A percentile compares a stretch with the other conserved stretches of the same genome.
Evolutionary conservation across 1,140 invertebrate genomes (phyloP).

Genomic region (Mizuhopecten yessoensis): DNA sequence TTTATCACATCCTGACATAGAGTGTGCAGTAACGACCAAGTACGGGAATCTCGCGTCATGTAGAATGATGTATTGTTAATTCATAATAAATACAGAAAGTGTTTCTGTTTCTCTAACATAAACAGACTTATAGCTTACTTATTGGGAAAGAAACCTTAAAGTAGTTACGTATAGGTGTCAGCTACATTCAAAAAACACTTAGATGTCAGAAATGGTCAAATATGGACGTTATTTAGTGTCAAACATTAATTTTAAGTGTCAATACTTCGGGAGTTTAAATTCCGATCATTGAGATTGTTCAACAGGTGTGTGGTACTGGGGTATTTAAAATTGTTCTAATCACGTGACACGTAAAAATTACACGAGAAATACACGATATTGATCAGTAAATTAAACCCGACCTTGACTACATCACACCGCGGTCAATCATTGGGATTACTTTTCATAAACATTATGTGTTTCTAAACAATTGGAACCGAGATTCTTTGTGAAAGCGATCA

Average conservation of each 20-base stretch:
- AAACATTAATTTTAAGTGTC: slow-evolving; percentile 16
- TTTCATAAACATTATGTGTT: neutral
- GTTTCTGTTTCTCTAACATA: too few species aligned
- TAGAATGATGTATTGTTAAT: too few species aligned
- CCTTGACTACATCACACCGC: neutral
- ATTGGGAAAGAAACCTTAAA: too few species aligned
- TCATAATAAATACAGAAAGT: too few species aligned
- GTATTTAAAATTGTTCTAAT: neutral
- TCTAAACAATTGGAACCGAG: neutral
- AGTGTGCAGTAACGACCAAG: too few species aligned
- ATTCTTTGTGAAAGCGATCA: neutral
- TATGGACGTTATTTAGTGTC: slow-evolving; percentile 26
- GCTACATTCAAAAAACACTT: neutral
- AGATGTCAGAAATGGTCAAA: neutral
- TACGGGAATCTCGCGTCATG: too few species aligned
- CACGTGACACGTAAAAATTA: neutral
- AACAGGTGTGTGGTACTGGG: neutral
- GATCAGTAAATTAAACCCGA: neutral
- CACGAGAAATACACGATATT: neutral
- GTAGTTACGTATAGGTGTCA: neutral
- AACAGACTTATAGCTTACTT: too few species aligned
- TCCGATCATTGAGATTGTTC: neutral
- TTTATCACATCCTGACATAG: too few species aligned
- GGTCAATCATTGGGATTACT: neutral
- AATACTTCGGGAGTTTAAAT: neutral